These are phyloP conservation scores for Stegana nigrithorax DNA, from an alignment of 2,888 invertebrate species.

Conservation along the genomic window DNA sequence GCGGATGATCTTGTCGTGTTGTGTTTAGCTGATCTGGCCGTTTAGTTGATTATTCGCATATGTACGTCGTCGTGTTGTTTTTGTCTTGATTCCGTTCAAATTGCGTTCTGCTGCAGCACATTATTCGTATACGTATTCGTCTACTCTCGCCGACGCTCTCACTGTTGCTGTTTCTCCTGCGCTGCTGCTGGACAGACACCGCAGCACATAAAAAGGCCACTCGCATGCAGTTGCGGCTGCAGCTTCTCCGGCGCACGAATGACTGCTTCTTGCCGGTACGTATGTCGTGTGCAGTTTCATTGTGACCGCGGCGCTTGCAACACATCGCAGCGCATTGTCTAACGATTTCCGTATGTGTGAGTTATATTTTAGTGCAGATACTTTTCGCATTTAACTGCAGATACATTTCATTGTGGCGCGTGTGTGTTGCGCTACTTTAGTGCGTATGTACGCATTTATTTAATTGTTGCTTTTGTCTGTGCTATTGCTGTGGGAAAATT, in stretches of 20 bases:
- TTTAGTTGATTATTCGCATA: not conserved
- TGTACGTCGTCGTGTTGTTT: constrained; percentile 16
- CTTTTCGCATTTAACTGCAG: constrained; percentile 20
- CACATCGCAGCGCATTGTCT: constrained; percentile 34
- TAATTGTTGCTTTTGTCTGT: constrained; percentile 5
- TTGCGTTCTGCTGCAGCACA: too few relatives aligned
- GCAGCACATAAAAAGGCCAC: not conserved
- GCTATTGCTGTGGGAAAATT: not conserved
- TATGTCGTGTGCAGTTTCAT: constrained; percentile 28
- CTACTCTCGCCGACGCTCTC: too few relatives aligned
- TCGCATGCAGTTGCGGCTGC: constrained; percentile 37
- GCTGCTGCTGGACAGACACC: constrained; percentile 39
- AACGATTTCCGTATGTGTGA: too few relatives aligned
- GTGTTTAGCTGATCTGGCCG: constrained; percentile 4
- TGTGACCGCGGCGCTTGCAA: constrained; percentile 47
- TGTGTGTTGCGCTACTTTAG: not conserved
- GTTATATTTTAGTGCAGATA: constrained; percentile 11
- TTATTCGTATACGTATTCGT: too few relatives aligned
- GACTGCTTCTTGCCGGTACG: not conserved
- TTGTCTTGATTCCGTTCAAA: constrained; percentile 3
- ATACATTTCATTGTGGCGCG: not conserved
- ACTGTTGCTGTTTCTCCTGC: constrained; percentile 26
- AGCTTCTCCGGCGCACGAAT: constrained; percentile 11
- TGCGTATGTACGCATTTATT: constrained; percentile 18
- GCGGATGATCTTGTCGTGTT: constrained; percentile 13